phyloP scores from a whole-genome alignment of 1,140 invertebrate species.

The Hypsibius dujardini region DNA sequence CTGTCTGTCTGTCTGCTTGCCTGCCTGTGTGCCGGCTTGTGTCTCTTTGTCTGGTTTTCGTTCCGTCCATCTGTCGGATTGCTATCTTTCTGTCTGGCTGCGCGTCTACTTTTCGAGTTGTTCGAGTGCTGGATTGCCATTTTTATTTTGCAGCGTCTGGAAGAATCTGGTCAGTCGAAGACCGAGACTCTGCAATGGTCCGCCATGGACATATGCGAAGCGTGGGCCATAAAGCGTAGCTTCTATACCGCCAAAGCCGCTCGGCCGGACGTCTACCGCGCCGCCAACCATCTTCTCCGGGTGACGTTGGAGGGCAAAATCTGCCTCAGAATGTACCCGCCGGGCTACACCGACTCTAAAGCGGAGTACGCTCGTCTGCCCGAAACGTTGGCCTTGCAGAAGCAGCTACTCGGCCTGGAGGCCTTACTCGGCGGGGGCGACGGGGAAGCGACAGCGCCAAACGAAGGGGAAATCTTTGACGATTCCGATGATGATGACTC shows the following conservation, averaged over 20 bases:
- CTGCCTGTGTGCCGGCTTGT: no score
- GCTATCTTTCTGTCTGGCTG: no score
- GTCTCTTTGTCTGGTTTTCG: no score
- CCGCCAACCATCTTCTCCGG: constrained; percentile 68
- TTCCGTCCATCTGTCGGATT: no score
- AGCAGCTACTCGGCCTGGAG: not conserved
- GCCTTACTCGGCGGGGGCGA: not conserved
- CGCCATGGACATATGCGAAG: constrained; percentile 71
- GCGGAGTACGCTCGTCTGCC: not conserved
- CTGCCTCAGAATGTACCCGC: not conserved
- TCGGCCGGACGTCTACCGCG: constrained; percentile 64
- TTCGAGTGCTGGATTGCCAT: no score
- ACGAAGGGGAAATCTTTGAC: not conserved
- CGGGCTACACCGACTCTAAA: not conserved
- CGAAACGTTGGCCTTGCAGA: not conserved
- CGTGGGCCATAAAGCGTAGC: constrained; percentile 68
- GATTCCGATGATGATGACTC: not conserved
- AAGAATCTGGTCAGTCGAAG: no score
- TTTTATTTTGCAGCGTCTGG: no score
- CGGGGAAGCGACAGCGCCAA: not conserved
- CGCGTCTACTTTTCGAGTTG: no score
- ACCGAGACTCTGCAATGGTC: constrained; percentile 45
- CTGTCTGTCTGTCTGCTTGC: no score
- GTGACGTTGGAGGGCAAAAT: constrained; percentile 58
- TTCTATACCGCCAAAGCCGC: constrained; percentile 66